phyloP scores from a whole-genome alignment of 2,113 vertebrate genomes.

The Cottus gobio region DNA sequence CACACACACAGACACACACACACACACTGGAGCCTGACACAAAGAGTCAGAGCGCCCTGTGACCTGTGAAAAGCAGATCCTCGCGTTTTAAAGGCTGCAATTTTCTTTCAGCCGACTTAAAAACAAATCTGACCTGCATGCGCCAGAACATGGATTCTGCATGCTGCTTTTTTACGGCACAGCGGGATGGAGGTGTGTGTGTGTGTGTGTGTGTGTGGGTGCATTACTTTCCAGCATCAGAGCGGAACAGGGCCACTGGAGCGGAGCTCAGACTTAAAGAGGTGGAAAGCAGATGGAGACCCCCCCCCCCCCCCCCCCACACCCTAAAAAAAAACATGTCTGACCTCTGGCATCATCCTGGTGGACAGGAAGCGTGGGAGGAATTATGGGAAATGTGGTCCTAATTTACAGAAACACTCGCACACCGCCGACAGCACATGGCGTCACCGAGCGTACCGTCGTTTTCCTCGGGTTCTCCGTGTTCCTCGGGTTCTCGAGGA shows the following conservation, averaged over 20 bases:
- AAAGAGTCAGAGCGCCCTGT: constrained; percentile 30
- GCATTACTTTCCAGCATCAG: background rate
- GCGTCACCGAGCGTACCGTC: background rate
- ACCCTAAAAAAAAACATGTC: constrained; percentile 11
- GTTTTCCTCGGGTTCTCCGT: too few relatives aligned
- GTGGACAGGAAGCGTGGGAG: constrained; percentile 53
- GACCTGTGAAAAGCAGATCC: background rate
- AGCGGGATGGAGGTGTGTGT: too few relatives aligned
- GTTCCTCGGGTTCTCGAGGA: too few relatives aligned
- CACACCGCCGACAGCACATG: background rate
- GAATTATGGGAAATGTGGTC: constrained; percentile 64
- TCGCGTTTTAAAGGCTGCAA: background rate
- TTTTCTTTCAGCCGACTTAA: background rate
- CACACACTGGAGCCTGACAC: constrained; percentile 28
- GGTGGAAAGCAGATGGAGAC: background rate
- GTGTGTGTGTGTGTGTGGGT: too few relatives aligned
- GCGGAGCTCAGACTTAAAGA: background rate
- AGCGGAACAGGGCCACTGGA: background rate
- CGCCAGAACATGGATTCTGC: too few relatives aligned
- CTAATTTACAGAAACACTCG: constrained; percentile 37
- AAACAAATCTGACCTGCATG: too few relatives aligned
- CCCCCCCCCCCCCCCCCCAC: too few relatives aligned
- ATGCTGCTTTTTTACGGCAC: background rate
- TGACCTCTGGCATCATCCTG: constrained; percentile 39
- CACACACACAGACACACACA: constrained; percentile 22